Evolutionary conservation across 2,797 vertebrate species (phyloP).

Genomic region (Urophycis tenuis): DNA sequence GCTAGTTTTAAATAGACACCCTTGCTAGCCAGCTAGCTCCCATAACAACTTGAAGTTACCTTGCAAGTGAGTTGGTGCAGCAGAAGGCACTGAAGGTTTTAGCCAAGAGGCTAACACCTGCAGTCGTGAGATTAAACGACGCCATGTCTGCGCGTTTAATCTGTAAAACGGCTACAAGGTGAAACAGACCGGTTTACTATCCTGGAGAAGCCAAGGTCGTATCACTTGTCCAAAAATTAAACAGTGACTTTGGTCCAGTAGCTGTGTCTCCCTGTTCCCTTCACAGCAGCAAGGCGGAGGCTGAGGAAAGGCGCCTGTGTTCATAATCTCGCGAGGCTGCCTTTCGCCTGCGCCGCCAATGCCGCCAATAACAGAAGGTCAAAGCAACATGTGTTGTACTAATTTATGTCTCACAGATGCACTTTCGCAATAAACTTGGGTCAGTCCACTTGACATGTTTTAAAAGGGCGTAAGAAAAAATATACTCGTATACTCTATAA

Average conservation of each 20-base stretch:
- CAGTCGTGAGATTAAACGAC: slow-evolving; percentile 55
- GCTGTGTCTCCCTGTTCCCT: not conserved
- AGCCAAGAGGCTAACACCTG: slow-evolving; percentile 45
- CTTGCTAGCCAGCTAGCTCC: not conserved
- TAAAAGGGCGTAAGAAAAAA: not conserved
- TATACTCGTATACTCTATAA: not conserved
- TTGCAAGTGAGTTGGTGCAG: slow-evolving; percentile 40
- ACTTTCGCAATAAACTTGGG: not conserved
- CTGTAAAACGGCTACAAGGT: not conserved
- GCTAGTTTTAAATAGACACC: not conserved
- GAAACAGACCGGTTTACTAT: not conserved
- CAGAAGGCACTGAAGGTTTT: slow-evolving; percentile 59
- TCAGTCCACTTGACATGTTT: not conserved
- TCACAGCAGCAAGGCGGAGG: not conserved
- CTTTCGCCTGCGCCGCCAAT: not conserved
- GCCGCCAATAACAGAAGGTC: not conserved
- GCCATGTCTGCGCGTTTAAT: slow-evolving; percentile 55
- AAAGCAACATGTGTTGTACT: not conserved
- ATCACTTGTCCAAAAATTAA: not conserved
- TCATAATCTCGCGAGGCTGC: not conserved
- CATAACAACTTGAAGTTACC: slow-evolving; percentile 45
- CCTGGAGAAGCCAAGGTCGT: too few relatives aligned
- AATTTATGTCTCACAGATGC: not conserved
- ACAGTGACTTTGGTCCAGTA: not conserved
- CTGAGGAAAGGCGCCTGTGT: slow-evolving; percentile 1